phyloP scores from a whole-genome alignment of 2,113 vertebrate genomes.

The Nycticebus coucang region DNA sequence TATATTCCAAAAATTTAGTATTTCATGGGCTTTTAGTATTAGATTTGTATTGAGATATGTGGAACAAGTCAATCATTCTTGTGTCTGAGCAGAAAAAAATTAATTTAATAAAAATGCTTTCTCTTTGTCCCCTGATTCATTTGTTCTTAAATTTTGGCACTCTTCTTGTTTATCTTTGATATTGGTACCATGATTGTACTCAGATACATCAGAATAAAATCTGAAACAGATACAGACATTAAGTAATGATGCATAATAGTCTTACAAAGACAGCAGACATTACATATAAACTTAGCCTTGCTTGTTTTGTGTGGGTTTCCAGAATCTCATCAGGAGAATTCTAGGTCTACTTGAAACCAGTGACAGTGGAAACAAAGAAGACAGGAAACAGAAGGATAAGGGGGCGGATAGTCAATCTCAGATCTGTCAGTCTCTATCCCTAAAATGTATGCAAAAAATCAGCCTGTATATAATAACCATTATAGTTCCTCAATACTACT shows the following conservation, averaged over 20 bases:
- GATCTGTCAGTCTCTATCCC: neutral
- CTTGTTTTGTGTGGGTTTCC: neutral
- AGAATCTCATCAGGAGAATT: neutral
- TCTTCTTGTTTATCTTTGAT: neutral
- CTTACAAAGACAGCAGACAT: neutral
- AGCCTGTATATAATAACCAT: neutral
- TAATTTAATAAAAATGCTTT: slow-evolving; percentile 20
- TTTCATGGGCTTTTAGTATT: neutral
- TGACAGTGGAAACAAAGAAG: neutral
- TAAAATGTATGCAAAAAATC: neutral
- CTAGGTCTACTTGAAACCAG: neutral
- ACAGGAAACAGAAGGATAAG: rapidly evolving
- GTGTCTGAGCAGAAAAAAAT: slow-evolving; percentile 25
- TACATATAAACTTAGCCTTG: neutral
- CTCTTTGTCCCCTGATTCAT: neutral
- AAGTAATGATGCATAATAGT: neutral
- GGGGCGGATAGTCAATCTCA: neutral
- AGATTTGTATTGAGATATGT: neutral
- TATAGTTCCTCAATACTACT: neutral
- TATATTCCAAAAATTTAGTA: neutral
- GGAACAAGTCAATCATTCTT: slow-evolving; percentile 17
- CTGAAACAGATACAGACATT: neutral
- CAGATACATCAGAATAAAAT: neutral
- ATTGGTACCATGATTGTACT: neutral
- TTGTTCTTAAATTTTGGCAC: slow-evolving; percentile 18